Base-by-base conservation (phyloP, 2,113 vertebrate species). In the Haemorhous mexicanus region DNA sequence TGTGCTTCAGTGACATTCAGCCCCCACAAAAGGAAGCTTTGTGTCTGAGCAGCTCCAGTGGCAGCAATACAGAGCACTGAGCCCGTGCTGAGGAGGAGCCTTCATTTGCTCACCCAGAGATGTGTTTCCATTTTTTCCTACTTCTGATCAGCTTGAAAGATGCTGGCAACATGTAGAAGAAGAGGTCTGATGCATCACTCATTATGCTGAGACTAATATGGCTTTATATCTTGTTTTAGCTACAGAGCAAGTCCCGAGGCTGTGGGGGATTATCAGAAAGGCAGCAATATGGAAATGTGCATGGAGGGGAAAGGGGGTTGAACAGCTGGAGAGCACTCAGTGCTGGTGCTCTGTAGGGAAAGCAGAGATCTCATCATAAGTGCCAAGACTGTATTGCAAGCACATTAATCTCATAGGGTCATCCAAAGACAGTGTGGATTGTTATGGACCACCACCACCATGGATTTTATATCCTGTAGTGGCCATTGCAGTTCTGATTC, bases 151-250 rank as follows among this genome's bases (percentile, higher is more conserved):
- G 11, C 75, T 84, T 53, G 27, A 77, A 92, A 84, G 90, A 49
- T 3, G 22, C 52, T 32, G 44, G 68, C 56, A 88, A 73, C 6
- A 2, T n/a, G 21, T 5, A 82, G 59, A 87, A 84, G 55, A 87
- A 68, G 87, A 50, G 27, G 32, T 94, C 53, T 82, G 50, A 76
- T 55, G 44, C 67, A 69, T 81, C 44, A 43, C 28, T 93, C 62
- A 17, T 84, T 72, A 73, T 79, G 27, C 74, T 86, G 81, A 93
- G 61, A 50, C 73, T 90, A 82, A 90, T 58, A 50, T 43, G 62
- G 58, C 26, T 90, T 96, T 90, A 22, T 77, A 73, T 69, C 76
- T 94, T 88, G 69, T 95, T 96, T 95, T 94, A 94, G 69, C 66
- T 77, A 26, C 79, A 89, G 62, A 84, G 44, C 33, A 95, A 93